Evolutionary conservation across 2,888 invertebrate genomes (phyloP).

Genomic region (Dynastes grantii): DNA sequence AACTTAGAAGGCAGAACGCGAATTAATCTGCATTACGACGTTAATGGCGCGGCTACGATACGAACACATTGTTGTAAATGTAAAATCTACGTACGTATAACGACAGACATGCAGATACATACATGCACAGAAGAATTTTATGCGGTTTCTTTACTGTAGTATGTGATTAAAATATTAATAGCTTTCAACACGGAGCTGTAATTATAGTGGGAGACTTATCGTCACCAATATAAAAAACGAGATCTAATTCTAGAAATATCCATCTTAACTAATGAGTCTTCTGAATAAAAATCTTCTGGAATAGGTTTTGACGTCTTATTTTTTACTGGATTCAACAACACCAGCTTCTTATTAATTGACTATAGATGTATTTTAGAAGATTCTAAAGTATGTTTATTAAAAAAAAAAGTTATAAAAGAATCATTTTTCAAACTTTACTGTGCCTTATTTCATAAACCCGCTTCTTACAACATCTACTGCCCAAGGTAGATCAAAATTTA

Average conservation of each 20-base stretch:
- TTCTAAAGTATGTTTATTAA: too few species aligned
- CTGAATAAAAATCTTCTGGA: too few species aligned
- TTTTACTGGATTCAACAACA: too few species aligned
- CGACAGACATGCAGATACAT: background rate
- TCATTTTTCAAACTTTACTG: too few species aligned
- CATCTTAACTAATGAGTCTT: too few species aligned
- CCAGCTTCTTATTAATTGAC: too few species aligned
- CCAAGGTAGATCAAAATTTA: too few species aligned
- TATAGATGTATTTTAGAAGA: too few species aligned
- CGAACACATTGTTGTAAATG: constrained; percentile 32
- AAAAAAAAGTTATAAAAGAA: too few species aligned
- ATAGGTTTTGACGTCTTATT: too few species aligned
- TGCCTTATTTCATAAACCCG: too few species aligned
- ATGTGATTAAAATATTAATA: constrained; percentile 8
- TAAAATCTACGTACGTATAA: constrained; percentile 5
- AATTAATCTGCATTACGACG: constrained; percentile 56
- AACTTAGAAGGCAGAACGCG: constrained; percentile 56
- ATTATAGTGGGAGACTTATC: background rate
- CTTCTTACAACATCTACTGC: too few species aligned
- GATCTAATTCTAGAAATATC: background rate
- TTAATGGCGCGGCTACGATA: constrained; percentile 28
- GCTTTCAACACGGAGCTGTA: background rate
- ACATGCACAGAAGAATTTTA: background rate
- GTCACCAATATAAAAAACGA: background rate
- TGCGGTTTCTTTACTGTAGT: constrained; percentile 5